Base-by-base conservation (phyloP, 2,113 vertebrate species). In the Datnioides undecimradiatus region DNA sequence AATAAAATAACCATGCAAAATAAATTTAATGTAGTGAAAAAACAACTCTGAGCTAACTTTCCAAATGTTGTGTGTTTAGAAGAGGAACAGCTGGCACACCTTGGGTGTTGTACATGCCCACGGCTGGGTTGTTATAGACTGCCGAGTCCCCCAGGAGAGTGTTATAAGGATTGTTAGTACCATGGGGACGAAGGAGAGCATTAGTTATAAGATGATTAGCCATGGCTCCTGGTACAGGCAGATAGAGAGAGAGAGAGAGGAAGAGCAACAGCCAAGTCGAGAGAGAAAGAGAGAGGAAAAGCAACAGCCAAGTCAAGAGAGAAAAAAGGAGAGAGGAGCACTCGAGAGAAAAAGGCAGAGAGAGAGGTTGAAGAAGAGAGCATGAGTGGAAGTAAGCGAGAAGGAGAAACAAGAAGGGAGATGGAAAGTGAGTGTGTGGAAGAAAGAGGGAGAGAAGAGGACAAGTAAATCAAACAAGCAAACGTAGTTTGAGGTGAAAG, bases 141-240 rank as follows among this genome's bases (percentile, higher is more conserved):
- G 97, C 97, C 83, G 97, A 97, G 94, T 99, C 98, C 96, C 97
- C 98, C 93, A 99, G 97, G 96, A 99, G 97, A 95, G 98, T 98
- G 95, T 99, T 99, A 99, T 99, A 99, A 93, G 97, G 98, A 96
- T 98, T 97, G 97, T 99, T 99, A 99, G 98, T 98, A 96, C 97
- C 97, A 97, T 99, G 97, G 96, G 98, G 97, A 98, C 98, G 97
- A 96, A 99, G 98, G 93, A 99, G 97, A 96, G 98, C 97, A 97
- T 98, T 99, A 97, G 97, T 99, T 98, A 99, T 97, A 96, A 99
- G 97, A 97, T 99, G 98, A 95, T 99, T 99, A 98, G 97, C 98
- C 97, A 99, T 98, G 96, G 97, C 96, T 96, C 98, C 98, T 99
- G 97, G 96, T 97, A 95, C 96, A 97, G 96, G 96, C 95, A 96